phyloP scores from a whole-genome alignment of 1,140 invertebrate genomes.

The Eriosoma lanigerum region DNA sequence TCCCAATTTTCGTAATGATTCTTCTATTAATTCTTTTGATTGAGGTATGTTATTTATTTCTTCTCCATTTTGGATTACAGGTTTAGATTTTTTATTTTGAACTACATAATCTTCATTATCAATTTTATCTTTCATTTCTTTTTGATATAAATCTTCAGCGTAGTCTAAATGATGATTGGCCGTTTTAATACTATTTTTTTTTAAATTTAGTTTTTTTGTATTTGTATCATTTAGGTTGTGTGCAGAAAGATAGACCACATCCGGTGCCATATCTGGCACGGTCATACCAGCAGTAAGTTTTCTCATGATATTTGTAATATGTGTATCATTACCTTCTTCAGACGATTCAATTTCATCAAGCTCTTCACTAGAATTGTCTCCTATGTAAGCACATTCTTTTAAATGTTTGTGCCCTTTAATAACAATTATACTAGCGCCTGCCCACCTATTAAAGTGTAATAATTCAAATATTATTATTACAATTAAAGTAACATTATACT shows the following conservation, averaged over 20 bases:
- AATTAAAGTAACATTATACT: no score
- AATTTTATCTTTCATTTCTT: slow-evolving; percentile 46
- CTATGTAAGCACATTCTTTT: slow-evolving; percentile 77
- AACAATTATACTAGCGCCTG: slow-evolving; percentile 73
- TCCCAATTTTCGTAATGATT: slow-evolving; percentile 35
- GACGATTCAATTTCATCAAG: slow-evolving; percentile 46
- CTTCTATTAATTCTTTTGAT: slow-evolving; percentile 49
- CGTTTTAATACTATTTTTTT: slow-evolving; percentile 28
- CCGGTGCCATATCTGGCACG: slow-evolving; percentile 37
- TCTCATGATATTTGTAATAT: slow-evolving; percentile 47
- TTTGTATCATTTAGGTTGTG: neutral
- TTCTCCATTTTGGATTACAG: slow-evolving; percentile 57
- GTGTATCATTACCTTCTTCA: slow-evolving; percentile 50
- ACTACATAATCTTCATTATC: slow-evolving; percentile 38
- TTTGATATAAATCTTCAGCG: slow-evolving; percentile 53
- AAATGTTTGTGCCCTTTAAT: slow-evolving; percentile 75
- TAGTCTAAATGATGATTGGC: slow-evolving; percentile 52
- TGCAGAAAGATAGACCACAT: neutral
- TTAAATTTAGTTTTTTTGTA: neutral
- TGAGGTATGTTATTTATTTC: slow-evolving; percentile 54
- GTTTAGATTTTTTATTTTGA: slow-evolving; percentile 15
- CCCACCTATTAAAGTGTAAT: slow-evolving; percentile 64
- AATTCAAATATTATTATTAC: neutral
- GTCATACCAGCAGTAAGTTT: slow-evolving; percentile 51
- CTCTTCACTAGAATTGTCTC: slow-evolving; percentile 72